Conservation (phyloP, 2,113 vertebrate species). For the Tachysurus fulvidraco region DNA sequence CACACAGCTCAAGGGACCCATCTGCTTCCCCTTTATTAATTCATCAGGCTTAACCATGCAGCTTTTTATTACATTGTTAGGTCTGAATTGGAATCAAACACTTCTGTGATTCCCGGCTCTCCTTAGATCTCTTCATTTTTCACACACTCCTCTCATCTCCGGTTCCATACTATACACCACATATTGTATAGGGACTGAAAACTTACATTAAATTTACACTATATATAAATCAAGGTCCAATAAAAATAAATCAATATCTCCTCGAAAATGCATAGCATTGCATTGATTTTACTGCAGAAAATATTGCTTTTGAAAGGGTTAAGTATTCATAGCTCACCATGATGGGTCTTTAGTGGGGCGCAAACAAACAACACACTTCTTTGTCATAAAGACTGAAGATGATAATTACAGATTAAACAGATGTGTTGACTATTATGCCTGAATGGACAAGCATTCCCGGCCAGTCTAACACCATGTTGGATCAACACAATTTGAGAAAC, state of each 20-base stretch:
- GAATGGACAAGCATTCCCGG: not conserved
- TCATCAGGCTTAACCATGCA: conserved; percentile 80
- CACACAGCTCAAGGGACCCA: conserved; percentile 76
- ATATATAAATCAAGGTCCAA: conserved; percentile 47
- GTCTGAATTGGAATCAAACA: conserved; percentile 74
- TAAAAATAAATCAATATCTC: conserved; percentile 46
- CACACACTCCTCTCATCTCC: not conserved
- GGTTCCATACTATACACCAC: conserved; percentile 2
- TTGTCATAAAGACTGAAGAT: conserved; percentile 6
- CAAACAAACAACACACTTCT: conserved; percentile 14
- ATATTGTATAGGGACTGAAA: conserved; percentile 12
- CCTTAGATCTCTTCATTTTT: conserved; percentile 36
- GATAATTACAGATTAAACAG: conserved; percentile 15
- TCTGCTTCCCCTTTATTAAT: conserved; percentile 80
- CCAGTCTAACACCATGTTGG: not conserved
- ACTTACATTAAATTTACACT: conserved; percentile 37
- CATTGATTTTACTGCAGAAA: conserved; percentile 43
- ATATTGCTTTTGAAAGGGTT: conserved; percentile 37
- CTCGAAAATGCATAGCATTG: conserved; percentile 37
- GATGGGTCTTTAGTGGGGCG: conserved; percentile 30
- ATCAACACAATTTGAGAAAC: conserved; percentile 26
- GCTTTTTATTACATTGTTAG: conserved; percentile 78
- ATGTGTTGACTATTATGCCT: conserved; percentile 16
- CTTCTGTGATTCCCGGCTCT: conserved; percentile 51
- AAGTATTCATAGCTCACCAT: conserved; percentile 27